phyloP scores from a whole-genome alignment of 2,888 invertebrate genomes.

The Imbricaverruca yamaguchii region DNA sequence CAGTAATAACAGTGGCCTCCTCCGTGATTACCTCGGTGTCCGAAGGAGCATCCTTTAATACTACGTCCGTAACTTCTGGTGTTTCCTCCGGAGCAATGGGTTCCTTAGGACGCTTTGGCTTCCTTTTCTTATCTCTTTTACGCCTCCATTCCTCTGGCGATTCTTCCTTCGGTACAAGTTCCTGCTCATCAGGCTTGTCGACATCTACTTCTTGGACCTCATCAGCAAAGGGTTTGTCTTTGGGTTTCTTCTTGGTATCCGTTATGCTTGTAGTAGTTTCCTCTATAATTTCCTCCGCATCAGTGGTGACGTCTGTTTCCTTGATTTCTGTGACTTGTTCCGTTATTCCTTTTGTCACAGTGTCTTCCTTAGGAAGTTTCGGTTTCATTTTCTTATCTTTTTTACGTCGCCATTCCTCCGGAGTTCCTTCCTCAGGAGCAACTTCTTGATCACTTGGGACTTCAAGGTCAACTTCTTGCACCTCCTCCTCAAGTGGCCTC shows the following conservation, averaged over 20 bases:
- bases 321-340: slow-evolving; percentile 42
- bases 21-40: not conserved
- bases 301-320: slow-evolving; percentile 34
- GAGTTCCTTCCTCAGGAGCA: not conserved
- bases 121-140: slow-evolving; percentile 30
- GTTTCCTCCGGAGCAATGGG: not conserved
- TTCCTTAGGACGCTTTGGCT: slow-evolving; percentile 20
- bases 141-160: slow-evolving; percentile 32
- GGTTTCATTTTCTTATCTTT: slow-evolving; percentile 2
- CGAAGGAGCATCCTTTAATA: not conserved
- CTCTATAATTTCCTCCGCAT: slow-evolving; percentile 46
- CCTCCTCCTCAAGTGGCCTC: not conserved
- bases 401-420: not conserved
- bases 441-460: not conserved
- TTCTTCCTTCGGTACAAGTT: slow-evolving; percentile 27
- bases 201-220: slow-evolving; percentile 25
- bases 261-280: slow-evolving; percentile 66
- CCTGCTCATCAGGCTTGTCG: slow-evolving; percentile 27
- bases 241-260: slow-evolving; percentile 47
- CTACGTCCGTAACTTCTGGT: not conserved
- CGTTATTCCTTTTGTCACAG: slow-evolving; percentile 40
- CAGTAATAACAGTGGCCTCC: not conserved
- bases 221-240: slow-evolving; percentile 24
- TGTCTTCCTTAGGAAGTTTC: slow-evolving; percentile 5
- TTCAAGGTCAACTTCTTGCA: not conserved